Evolutionary conservation across 2,113 vertebrate species (phyloP).

Genomic region (Phylloscopus trochilus): DNA sequence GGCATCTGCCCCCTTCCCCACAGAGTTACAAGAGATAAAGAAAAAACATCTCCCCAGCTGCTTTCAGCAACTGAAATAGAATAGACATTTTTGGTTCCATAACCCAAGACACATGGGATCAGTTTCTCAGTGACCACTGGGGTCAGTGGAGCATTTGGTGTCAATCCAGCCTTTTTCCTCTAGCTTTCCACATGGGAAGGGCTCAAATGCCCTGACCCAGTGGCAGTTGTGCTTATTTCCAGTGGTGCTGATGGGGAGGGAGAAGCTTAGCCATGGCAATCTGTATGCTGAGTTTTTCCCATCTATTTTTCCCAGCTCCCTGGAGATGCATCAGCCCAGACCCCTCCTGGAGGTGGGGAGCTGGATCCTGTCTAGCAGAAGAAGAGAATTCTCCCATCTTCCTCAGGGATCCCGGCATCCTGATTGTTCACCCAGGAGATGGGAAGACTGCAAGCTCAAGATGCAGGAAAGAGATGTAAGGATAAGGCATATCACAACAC

Average conservation of each 20-base stretch:
- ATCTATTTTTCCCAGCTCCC: neutral
- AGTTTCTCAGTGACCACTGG: neutral
- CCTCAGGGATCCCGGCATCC: neutral
- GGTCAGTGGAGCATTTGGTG: neutral
- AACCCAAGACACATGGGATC: neutral
- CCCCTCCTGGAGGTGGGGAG: neutral
- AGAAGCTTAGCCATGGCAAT: neutral
- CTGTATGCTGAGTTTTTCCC: neutral
- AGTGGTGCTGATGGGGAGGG: rapidly evolving
- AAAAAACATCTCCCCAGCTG: too few relatives aligned
- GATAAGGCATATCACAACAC: neutral
- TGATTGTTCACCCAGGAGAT: neutral
- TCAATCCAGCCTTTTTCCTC: neutral
- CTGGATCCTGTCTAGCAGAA: neutral
- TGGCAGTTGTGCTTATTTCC: neutral
- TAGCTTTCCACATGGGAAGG: neutral
- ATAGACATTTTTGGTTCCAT: too few relatives aligned
- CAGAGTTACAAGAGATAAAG: too few relatives aligned
- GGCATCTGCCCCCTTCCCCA: too few relatives aligned
- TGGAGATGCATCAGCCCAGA: neutral
- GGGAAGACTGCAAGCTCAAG: rapidly evolving
- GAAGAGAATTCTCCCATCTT: neutral
- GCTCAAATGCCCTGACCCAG: neutral
- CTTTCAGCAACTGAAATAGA: too few relatives aligned
- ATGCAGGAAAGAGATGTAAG: neutral